phyloP scores from a whole-genome alignment of 35 echinoderm and acorn worm genomes.

The Apostichopus californicus region DNA sequence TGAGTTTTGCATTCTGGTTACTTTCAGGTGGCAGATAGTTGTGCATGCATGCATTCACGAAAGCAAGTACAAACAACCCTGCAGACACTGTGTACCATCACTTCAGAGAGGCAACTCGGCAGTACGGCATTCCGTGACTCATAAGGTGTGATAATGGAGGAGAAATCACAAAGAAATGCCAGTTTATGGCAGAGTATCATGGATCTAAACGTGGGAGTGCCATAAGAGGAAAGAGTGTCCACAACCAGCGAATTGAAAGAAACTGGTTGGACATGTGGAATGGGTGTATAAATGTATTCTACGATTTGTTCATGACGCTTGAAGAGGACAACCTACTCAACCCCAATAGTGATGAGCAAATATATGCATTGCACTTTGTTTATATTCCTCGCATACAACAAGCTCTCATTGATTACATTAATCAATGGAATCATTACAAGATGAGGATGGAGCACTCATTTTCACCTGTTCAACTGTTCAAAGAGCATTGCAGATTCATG shows the following conservation, averaged over 20 bases:
- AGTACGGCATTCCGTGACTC: not conserved
- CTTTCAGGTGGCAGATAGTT: constrained; percentile 16
- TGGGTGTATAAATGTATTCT: constrained; percentile 29
- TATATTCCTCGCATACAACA: not conserved
- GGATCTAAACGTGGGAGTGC: not conserved
- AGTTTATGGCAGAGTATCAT: not conserved
- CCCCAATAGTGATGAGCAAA: constrained; percentile 3
- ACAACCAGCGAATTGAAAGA: constrained; percentile 56
- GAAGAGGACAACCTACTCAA: not conserved
- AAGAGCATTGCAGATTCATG: not conserved
- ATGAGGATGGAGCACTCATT: not conserved
- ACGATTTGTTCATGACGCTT: not conserved
- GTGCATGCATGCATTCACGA: not conserved
- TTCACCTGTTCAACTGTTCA: not conserved
- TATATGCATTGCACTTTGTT: constrained; percentile 1
- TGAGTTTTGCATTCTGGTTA: too few species aligned
- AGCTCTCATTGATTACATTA: not conserved
- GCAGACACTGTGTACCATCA: not conserved
- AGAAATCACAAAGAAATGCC: constrained; percentile 4
- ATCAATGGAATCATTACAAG: constrained; percentile 10
- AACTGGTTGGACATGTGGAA: constrained; percentile 47
- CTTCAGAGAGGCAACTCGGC: not conserved
- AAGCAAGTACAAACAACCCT: not conserved
- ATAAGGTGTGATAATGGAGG: not conserved
- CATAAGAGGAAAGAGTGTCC: constrained; percentile 47